phyloP scores from a whole-genome alignment of 2,113 vertebrate species.

The Promerops cafer region DNA sequence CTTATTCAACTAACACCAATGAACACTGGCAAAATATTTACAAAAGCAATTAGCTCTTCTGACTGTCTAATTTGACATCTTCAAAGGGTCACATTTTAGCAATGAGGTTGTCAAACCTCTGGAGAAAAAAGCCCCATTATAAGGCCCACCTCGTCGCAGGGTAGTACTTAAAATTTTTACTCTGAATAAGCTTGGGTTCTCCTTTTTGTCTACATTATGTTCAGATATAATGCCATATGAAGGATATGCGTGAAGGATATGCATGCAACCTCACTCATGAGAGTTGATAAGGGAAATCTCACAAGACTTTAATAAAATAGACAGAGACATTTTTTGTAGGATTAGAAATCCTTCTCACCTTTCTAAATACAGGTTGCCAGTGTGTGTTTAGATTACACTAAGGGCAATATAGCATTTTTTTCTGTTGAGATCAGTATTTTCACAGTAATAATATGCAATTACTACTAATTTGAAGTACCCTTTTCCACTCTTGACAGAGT shows the following conservation, averaged over 20 bases:
- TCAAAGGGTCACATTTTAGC: background rate
- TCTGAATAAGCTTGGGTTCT: background rate
- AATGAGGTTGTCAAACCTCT: background rate
- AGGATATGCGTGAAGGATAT: background rate
- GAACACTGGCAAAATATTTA: conserved; percentile 18
- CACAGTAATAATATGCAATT: background rate
- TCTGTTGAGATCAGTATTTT: background rate
- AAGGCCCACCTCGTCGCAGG: background rate
- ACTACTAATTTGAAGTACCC: background rate
- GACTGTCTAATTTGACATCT: background rate
- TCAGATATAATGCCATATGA: background rate
- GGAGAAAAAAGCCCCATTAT: background rate
- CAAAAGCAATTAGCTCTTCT: conserved; percentile 13
- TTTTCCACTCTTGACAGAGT: background rate
- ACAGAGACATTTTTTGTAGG: background rate
- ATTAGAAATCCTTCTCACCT: background rate
- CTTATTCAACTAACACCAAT: background rate
- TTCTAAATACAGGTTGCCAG: background rate
- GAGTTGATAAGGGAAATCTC: background rate
- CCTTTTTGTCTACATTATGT: background rate
- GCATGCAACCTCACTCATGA: rapidly evolving
- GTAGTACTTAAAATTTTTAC: background rate
- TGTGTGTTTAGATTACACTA: background rate
- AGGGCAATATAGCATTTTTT: background rate
- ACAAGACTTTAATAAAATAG: background rate